These are phyloP conservation scores for Pseudochirops corinnae DNA, from an alignment of 2,797 vertebrate genomes.

Conservation along the genomic window DNA sequence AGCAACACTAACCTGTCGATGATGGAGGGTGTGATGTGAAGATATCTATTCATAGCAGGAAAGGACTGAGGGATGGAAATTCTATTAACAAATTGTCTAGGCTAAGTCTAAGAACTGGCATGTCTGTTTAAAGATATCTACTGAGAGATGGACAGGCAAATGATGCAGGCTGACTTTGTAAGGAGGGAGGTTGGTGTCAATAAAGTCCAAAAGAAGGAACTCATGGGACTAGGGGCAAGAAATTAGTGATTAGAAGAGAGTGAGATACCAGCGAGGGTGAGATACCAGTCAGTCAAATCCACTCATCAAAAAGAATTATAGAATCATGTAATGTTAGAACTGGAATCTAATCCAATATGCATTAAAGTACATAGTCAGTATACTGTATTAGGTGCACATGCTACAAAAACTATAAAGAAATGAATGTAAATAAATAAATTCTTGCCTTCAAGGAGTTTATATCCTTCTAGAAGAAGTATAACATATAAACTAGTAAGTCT, in stretches of 20 bases:
- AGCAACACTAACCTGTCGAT: not conserved
- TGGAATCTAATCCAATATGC: not conserved
- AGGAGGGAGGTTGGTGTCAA: not conserved
- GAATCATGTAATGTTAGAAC: not conserved
- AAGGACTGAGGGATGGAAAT: not conserved
- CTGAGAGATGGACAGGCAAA: not conserved
- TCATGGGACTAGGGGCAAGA: not conserved
- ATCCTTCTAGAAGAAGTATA: not conserved
- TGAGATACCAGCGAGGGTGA: not conserved
- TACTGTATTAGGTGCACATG: not conserved
- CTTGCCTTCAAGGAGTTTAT: not conserved
- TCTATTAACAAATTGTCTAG: not conserved
- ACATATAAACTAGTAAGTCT: not conserved
- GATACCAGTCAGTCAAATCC: not conserved
- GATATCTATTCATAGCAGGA: not conserved
- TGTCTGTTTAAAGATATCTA: not conserved
- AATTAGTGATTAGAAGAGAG: not conserved
- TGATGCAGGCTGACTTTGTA: not conserved
- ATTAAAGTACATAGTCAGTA: not conserved
- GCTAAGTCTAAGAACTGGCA: not conserved
- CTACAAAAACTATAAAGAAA: not conserved
- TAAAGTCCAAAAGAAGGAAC: not conserved
- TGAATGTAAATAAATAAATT: not conserved
- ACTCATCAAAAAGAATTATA: not conserved
- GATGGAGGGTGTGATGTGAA: not conserved